phyloP scores from a whole-genome alignment of 2,113 vertebrate species.

The Festucalex cinctus region DNA sequence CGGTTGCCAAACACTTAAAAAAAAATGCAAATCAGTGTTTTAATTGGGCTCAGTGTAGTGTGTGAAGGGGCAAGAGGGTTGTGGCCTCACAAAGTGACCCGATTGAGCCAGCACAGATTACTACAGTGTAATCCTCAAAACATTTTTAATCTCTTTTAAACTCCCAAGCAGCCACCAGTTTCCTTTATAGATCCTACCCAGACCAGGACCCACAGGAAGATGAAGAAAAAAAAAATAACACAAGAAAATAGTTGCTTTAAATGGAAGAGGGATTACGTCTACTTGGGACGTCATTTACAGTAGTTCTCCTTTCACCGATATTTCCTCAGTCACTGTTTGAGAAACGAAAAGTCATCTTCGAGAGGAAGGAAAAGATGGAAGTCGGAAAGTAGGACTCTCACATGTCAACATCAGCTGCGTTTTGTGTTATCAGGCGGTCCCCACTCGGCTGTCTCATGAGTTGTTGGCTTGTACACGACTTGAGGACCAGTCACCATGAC shows the following conservation, averaged over 20 bases:
- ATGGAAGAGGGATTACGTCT: slow-evolving; percentile 1
- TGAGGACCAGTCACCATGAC: neutral
- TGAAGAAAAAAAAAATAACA: neutral
- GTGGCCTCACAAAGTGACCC: slow-evolving; percentile 41
- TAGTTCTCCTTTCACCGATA: slow-evolving; percentile 27
- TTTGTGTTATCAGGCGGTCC: slow-evolving; percentile 1
- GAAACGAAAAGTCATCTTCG: slow-evolving; percentile 20
- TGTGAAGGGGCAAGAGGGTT: slow-evolving; percentile 2
- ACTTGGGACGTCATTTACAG: neutral
- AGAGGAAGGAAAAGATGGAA: slow-evolving; percentile 29
- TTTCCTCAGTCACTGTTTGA: slow-evolving; percentile 4
- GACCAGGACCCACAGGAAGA: slow-evolving; percentile 3
- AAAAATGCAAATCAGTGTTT: neutral
- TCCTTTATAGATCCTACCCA: neutral
- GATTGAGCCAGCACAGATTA: slow-evolving; percentile 61
- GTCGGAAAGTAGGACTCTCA: neutral
- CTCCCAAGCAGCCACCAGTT: slow-evolving; percentile 21
- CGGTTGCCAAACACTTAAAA: neutral
- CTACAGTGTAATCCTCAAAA: slow-evolving; percentile 59
- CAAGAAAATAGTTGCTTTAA: neutral
- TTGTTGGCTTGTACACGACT: neutral
- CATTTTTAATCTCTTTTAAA: slow-evolving; percentile 66
- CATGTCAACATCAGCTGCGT: neutral
- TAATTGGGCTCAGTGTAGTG: neutral
- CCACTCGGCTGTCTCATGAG: neutral